Conservation (phyloP, 2,888 invertebrate species). For the Drosophila aldrichi region DNA sequence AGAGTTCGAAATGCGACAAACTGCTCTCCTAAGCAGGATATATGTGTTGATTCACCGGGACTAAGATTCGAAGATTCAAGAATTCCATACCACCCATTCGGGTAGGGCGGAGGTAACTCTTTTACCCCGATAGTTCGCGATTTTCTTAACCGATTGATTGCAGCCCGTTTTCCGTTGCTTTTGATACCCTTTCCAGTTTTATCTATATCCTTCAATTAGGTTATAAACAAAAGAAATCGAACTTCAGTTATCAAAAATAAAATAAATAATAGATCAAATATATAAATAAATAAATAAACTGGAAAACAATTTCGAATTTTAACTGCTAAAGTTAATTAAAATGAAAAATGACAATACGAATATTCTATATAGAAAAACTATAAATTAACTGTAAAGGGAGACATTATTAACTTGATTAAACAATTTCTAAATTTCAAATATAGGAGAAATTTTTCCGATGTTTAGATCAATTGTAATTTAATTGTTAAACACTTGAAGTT, state of each 20-base stretch:
- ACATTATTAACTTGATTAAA: too few relatives aligned
- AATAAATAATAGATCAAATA: too few relatives aligned
- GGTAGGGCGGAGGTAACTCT: slow-evolving; percentile 92
- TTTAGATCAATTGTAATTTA: background rate
- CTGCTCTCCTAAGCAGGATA: slow-evolving; percentile 90
- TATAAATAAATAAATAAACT: too few relatives aligned
- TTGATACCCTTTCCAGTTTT: slow-evolving; percentile 30
- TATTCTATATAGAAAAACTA: too few relatives aligned
- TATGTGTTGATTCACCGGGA: slow-evolving; percentile 87
- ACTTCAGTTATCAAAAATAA: background rate
- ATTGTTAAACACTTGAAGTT: background rate
- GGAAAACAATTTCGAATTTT: too few relatives aligned
- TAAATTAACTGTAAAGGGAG: too few relatives aligned
- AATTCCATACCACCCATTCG: slow-evolving; percentile 95
- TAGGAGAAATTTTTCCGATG: too few relatives aligned
- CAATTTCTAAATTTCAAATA: too few relatives aligned
- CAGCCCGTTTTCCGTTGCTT: slow-evolving; percentile 54
- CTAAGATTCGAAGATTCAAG: slow-evolving; percentile 89
- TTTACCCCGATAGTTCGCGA: slow-evolving; percentile 87
- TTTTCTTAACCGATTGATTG: slow-evolving; percentile 86
- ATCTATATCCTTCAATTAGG: slow-evolving; percentile 59
- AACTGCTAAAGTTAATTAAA: too few relatives aligned
- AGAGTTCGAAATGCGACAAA: slow-evolving; percentile 90
- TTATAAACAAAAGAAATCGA: background rate
- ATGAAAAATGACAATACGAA: too few relatives aligned